phyloP scores from a whole-genome alignment of 2,888 invertebrate species.

The Phengaris alcon region DNA sequence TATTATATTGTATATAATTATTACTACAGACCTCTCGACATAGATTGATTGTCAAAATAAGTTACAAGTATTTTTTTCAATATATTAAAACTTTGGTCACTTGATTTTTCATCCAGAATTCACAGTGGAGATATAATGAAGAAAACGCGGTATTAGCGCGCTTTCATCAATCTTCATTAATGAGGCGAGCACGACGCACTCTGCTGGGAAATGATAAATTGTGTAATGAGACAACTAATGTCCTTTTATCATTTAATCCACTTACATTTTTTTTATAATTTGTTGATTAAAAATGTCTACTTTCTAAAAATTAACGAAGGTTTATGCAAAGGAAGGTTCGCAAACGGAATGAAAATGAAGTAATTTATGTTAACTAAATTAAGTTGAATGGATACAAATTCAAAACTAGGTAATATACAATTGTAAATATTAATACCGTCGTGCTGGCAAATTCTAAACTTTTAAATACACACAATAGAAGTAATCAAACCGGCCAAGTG shows the following conservation, averaged over 20 bases:
- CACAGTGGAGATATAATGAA: conserved; percentile 38
- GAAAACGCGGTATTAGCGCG: conserved; percentile 45
- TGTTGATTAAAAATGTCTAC: not conserved
- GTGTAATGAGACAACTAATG: conserved; percentile 28
- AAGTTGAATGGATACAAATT: too few relatives aligned
- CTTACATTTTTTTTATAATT: not conserved
- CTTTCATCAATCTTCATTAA: conserved; percentile 54
- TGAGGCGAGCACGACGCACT: conserved; percentile 44
- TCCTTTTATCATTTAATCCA: conserved; percentile 21
- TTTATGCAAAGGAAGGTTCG: too few relatives aligned
- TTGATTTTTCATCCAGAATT: conserved; percentile 32
- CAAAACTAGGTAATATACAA: too few relatives aligned
- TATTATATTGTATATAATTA: not conserved
- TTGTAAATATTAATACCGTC: too few relatives aligned
- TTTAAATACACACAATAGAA: too few relatives aligned
- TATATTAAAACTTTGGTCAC: conserved; percentile 26
- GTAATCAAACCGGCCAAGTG: too few relatives aligned
- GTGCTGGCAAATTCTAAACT: too few relatives aligned
- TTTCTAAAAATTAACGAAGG: not conserved
- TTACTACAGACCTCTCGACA: not conserved
- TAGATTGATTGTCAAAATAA: conserved; percentile 3
- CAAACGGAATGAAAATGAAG: too few relatives aligned
- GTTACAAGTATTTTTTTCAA: not conserved
- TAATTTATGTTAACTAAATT: too few relatives aligned
- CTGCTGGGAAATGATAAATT: conserved; percentile 30